Evolutionary conservation across 2,888 invertebrate species (phyloP).

Genomic region (Cephus pulcher): DNA sequence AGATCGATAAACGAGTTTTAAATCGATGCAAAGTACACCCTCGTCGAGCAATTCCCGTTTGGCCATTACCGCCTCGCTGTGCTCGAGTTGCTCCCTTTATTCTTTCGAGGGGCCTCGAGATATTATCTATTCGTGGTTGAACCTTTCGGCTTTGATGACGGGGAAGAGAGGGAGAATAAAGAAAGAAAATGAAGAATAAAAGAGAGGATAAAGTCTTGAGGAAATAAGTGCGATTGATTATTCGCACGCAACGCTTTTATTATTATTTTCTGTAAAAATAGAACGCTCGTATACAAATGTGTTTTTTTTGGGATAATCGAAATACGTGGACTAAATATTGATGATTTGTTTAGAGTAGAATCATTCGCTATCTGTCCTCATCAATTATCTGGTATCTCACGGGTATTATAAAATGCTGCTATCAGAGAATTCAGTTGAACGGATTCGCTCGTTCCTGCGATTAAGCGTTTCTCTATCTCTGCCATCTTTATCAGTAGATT

Average conservation of each 20-base stretch:
- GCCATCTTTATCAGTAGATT: constrained; percentile 88
- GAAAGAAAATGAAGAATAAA: constrained; percentile 14
- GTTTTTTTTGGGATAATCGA: neutral
- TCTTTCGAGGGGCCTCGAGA: neutral
- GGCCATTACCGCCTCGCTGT: neutral
- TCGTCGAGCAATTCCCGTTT: neutral
- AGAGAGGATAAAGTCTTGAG: neutral
- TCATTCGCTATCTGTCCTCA: neutral
- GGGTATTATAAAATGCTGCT: constrained; percentile 79
- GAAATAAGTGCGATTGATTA: neutral
- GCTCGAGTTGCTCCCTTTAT: neutral
- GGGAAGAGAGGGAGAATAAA: constrained; percentile 11
- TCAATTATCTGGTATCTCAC: neutral
- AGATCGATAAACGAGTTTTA: neutral
- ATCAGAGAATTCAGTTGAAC: constrained; percentile 91
- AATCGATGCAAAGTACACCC: neutral
- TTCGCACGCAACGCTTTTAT: neutral
- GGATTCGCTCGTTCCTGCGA: constrained; percentile 89
- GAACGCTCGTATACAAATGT: neutral
- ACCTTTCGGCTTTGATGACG: constrained; percentile 15
- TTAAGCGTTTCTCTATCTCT: constrained; percentile 87
- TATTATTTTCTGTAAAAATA: neutral
- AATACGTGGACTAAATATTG: neutral
- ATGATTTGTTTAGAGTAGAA: neutral
- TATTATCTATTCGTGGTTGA: constrained; percentile 7